These are phyloP conservation scores for Drosophila nr. perissopoda DNA, from an alignment of 2,888 invertebrate genomes.

Conservation along the genomic window DNA sequence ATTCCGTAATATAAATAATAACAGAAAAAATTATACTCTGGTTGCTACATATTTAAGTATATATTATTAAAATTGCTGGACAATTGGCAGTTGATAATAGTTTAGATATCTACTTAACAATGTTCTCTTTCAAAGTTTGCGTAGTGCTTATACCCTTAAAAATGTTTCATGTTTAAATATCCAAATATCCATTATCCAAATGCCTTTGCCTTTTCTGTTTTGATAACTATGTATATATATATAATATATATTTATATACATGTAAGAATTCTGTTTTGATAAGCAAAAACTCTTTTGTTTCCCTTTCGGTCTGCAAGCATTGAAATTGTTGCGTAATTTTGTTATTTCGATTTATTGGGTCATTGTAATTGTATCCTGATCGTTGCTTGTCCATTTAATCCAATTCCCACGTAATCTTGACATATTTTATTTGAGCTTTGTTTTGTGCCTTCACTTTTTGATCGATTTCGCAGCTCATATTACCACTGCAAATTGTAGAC, in stretches of 20 bases:
- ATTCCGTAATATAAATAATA: neutral
- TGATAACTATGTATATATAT: neutral
- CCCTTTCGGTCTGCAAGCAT: neutral
- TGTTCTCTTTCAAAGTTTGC: too few species aligned
- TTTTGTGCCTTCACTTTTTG: neutral
- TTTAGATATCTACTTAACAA: neutral
- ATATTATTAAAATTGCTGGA: neutral
- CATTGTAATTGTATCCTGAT: slow-evolving; percentile 38
- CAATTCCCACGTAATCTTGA: slow-evolving; percentile 65
- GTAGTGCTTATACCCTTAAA: neutral
- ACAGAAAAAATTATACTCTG: neutral
- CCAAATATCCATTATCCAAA: neutral
- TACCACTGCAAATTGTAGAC: slow-evolving; percentile 3
- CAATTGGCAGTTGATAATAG: neutral
- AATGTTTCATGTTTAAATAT: neutral
- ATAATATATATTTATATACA: neutral
- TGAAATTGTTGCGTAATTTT: slow-evolving; percentile 16
- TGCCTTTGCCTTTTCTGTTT: neutral
- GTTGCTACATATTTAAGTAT: neutral
- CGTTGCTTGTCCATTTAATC: slow-evolving; percentile 16
- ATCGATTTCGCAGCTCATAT: slow-evolving; percentile 14
- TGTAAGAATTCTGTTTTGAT: neutral
- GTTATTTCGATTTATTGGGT: slow-evolving; percentile 6
- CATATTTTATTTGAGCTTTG: slow-evolving; percentile 28
- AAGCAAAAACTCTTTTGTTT: neutral